Base-by-base conservation (phyloP, 2,797 vertebrate genomes). In the Acridotheres tristis region DNA sequence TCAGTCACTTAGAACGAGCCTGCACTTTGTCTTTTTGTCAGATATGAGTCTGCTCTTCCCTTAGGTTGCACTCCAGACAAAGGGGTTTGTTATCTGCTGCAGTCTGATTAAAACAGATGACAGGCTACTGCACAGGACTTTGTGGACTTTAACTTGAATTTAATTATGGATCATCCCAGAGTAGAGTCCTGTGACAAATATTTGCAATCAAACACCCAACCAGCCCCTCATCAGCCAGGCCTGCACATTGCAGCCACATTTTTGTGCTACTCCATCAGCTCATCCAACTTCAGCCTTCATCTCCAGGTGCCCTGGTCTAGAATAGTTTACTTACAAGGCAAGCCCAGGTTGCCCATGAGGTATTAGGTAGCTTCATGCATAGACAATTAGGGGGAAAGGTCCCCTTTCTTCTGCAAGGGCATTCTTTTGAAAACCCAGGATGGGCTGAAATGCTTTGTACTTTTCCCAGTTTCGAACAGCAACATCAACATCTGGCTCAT, bases 51-150 rank as follows among this genome's bases (percentile, higher is more conserved):
- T 19, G 11, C 57, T 96, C 77, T 92, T 65, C 66, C 66, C 66
- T 81, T 80, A 81, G 86, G 54, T 51, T 50, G n/a, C 69, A 42
- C 23, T 74, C 42, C 61, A 79, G 59, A 84, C 29, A 65, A 85
- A 55, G 50, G 61, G 80, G 29, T 61, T 92, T 75, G 48, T 89
- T 77, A 78, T 86, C 55, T 91, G 42, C 55, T 38, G 17, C 42
- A 58, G 55, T 19, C 51, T 77, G 45, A 91, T 78, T 78, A 92
- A 85, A 91, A 87, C 30, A 89, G 63, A 65, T 87, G 53, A 63
- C 78, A 88, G 61, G 74, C 32, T 25, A 18, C 57, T n/a, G 16
- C 54, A 48, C 53, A 63, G 38, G 30, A 91, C 71, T 50, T 72
- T 36, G 36, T 59, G 53, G 57, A 91, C 47, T 73, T 78, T 57